phyloP scores from a whole-genome alignment of 2,888 invertebrate species.

The Polydrusus tereticollis region DNA sequence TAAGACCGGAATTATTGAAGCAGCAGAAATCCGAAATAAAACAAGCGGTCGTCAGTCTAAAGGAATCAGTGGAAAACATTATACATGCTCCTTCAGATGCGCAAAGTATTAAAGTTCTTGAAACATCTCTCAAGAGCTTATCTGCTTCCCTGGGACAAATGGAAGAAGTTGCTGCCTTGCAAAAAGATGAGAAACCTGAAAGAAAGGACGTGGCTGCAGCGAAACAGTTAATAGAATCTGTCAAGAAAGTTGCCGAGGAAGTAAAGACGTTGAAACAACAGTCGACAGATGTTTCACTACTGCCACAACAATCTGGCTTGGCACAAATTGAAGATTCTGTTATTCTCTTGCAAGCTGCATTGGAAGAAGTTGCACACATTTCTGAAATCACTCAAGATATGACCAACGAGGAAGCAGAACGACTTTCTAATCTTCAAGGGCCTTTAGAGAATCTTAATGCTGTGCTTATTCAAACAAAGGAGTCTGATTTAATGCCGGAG shows the following conservation, averaged over 20 bases:
- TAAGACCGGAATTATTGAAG: constrained; percentile 43
- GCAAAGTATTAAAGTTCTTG: constrained; percentile 32
- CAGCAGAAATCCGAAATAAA: constrained; percentile 46
- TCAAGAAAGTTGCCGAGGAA: constrained; percentile 36
- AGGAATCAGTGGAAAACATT: constrained; percentile 41
- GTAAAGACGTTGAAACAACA: constrained; percentile 38
- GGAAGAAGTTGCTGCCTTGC: not conserved
- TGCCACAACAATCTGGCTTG: constrained; percentile 52
- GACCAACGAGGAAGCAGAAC: not conserved
- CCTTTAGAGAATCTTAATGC: constrained; percentile 51
- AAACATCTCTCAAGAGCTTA: constrained; percentile 37
- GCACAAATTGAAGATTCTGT: constrained; percentile 44
- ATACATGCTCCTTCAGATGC: constrained; percentile 21
- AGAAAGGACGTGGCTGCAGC: constrained; percentile 36
- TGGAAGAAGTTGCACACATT: not conserved
- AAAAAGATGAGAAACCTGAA: not conserved
- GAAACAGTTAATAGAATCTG: constrained; percentile 22
- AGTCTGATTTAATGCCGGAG: constrained; percentile 44
- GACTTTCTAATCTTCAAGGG: constrained; percentile 13
- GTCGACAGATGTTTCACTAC: constrained; percentile 13
- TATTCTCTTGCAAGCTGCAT: not conserved
- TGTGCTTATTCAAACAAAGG: constrained; percentile 49
- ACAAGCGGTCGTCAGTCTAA: constrained; percentile 39
- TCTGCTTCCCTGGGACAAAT: constrained; percentile 5
- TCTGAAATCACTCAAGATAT: not conserved